Percentiles rank a stretch among this genome's conserved stretches.
These are phyloP conservation scores for Diorhabda sublineata DNA, from an alignment of 1,140 invertebrate genomes.

Conservation along the genomic window DNA sequence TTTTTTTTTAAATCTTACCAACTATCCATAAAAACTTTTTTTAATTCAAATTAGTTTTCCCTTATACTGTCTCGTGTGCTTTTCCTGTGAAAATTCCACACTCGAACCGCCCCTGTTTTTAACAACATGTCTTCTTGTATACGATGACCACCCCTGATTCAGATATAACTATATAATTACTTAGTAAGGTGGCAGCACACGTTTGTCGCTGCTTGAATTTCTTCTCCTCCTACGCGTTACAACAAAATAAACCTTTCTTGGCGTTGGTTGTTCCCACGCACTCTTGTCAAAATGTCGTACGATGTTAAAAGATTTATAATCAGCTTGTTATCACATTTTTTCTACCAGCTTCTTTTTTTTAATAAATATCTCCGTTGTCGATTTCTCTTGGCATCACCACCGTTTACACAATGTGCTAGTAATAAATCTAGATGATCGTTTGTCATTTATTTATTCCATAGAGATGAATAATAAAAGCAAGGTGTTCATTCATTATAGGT, in stretches of 20 bases:
- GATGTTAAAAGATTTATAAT: constrained; percentile 22
- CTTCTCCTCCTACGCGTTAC: not conserved
- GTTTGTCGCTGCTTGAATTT: constrained; percentile 1
- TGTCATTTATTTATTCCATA: not conserved
- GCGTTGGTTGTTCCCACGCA: constrained; percentile 15
- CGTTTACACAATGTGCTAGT: constrained; percentile 1
- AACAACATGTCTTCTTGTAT: not conserved
- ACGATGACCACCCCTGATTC: constrained; percentile 1
- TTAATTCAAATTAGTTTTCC: too few species aligned
- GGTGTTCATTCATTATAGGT: too few species aligned
- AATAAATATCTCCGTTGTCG: not conserved
- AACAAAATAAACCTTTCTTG: not conserved
- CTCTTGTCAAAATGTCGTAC: constrained; percentile 22
- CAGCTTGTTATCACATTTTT: constrained; percentile 21
- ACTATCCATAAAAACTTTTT: too few species aligned
- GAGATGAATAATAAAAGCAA: too few species aligned
- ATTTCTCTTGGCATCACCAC: not conserved
- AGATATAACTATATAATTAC: not conserved
- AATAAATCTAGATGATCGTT: constrained; percentile 4
- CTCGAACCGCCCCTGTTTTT: too few species aligned
- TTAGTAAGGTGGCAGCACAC: not conserved
- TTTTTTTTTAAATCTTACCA: too few species aligned
- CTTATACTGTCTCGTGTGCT: too few species aligned
- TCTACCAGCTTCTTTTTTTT: constrained; percentile 7
- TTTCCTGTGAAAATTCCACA: too few species aligned